These are phyloP conservation scores for Cepaea nemoralis DNA, from an alignment of 1,140 invertebrate species.

Conservation along the genomic window DNA sequence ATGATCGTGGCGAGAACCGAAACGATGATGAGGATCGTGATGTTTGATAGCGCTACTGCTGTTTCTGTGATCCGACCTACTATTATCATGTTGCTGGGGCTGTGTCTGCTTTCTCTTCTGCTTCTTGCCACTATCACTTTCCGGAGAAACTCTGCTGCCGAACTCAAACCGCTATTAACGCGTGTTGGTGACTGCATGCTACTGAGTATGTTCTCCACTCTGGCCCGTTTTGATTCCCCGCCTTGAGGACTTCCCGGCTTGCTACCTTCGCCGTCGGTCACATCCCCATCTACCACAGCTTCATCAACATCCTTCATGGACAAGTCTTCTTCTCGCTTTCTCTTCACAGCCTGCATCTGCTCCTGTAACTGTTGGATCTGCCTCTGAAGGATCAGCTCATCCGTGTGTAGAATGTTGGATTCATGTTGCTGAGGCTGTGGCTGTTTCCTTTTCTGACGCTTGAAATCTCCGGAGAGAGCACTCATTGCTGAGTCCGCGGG, in stretches of 20 bases:
- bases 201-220: constrained; percentile 18
- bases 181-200: not conserved
- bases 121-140: constrained; percentile 78
- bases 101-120: constrained; percentile 96
- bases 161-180: constrained; percentile 19
- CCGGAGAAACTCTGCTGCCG: constrained; percentile 26
- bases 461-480: constrained; percentile 62
- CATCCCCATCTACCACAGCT: not conserved
- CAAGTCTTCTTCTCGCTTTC: constrained; percentile 42
- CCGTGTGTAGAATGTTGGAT: constrained; percentile 37
- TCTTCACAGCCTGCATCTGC: constrained; percentile 17
- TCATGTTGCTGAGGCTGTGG: constrained; percentile 96
- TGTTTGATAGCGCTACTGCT: not conserved
- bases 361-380: constrained; percentile 26
- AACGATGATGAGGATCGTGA: not conserved
- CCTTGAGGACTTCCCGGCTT: not conserved
- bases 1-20: not conserved
- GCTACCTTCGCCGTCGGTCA: not conserved
- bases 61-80: constrained; percentile 54
- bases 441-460: constrained; percentile 95
- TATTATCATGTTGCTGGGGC: constrained; percentile 91
- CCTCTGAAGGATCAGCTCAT: constrained; percentile 3
- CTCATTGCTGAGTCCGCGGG: not conserved
- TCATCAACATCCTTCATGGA: not conserved
- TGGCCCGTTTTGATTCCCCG: not conserved